Evolutionary conservation across 2,797 vertebrate genomes (phyloP).

Genomic region (Peromyscus attwateri): DNA sequence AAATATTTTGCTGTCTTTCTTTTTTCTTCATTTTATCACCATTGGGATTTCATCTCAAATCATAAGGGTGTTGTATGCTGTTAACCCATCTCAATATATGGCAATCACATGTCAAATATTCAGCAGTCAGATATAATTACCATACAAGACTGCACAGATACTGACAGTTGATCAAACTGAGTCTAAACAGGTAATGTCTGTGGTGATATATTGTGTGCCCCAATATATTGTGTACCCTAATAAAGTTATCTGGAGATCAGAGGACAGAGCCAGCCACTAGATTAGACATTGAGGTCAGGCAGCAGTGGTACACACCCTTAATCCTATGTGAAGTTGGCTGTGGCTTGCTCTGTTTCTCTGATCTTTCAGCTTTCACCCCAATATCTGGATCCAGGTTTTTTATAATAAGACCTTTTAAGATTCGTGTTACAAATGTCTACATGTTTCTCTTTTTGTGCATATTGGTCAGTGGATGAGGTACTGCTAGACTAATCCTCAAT

Average conservation of each 20-base stretch:
- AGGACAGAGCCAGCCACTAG: too few relatives aligned
- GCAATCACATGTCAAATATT: background rate
- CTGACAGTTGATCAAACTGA: background rate
- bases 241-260: too few relatives aligned
- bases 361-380: too few relatives aligned
- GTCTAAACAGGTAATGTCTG: background rate
- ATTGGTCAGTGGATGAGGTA: background rate
- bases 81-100: background rate
- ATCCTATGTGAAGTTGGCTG: too few relatives aligned
- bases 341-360: too few relatives aligned
- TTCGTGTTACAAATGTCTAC: background rate
- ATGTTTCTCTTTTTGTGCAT: background rate
- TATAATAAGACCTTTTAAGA: too few relatives aligned
- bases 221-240: too few relatives aligned
- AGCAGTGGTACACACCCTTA: too few relatives aligned
- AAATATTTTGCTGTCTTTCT: background rate
- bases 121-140: background rate
- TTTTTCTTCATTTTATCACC: background rate
- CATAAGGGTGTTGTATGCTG: background rate
- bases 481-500: background rate
- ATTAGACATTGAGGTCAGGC: too few relatives aligned
- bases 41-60: constrained; percentile 21
- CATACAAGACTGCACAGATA: background rate
- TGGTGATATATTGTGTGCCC: too few relatives aligned
- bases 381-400: too few relatives aligned